These are phyloP conservation scores for Hyposoter didymator DNA, from an alignment of 2,888 invertebrate species.

Conservation along the genomic window DNA sequence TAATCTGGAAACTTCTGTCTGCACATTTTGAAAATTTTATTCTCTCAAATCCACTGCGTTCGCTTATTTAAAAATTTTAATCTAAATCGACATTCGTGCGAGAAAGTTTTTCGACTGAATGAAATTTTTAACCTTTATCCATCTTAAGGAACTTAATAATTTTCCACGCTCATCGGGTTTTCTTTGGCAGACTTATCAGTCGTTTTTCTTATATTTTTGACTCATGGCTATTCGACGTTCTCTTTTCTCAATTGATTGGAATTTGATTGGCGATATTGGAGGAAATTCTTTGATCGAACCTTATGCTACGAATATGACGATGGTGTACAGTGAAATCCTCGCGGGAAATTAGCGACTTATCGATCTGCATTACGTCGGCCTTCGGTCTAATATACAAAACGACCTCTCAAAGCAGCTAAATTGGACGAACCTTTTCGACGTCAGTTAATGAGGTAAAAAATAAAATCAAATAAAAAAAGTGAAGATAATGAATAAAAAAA, in stretches of 20 bases:
- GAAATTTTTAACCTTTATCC: not conserved
- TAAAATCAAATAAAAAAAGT: not conserved
- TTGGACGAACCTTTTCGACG: constrained; percentile 22
- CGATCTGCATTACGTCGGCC: constrained; percentile 19
- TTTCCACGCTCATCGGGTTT: not conserved
- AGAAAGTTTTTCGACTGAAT: not conserved
- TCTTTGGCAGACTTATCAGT: not conserved
- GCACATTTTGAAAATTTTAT: not conserved
- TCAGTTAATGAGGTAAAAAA: constrained; percentile 34
- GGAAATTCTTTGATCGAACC: constrained; percentile 42
- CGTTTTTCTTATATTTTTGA: not conserved
- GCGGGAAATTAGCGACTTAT: constrained; percentile 62
- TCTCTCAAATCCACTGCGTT: not conserved
- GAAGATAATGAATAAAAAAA: constrained; percentile 8
- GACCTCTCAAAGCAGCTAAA: constrained; percentile 51
- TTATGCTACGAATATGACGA: constrained; percentile 53
- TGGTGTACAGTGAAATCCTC: constrained; percentile 39
- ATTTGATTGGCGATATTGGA: constrained; percentile 18
- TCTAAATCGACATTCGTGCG: not conserved
- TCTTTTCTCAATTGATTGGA: not conserved
- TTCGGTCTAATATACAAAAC: constrained; percentile 18
- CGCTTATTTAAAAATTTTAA: not conserved
- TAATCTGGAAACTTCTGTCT: not conserved
- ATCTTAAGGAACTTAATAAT: not conserved
- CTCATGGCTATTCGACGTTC: not conserved